phyloP scores from a whole-genome alignment of 2,797 vertebrate species.

The Cetoscarus ocellatus region DNA sequence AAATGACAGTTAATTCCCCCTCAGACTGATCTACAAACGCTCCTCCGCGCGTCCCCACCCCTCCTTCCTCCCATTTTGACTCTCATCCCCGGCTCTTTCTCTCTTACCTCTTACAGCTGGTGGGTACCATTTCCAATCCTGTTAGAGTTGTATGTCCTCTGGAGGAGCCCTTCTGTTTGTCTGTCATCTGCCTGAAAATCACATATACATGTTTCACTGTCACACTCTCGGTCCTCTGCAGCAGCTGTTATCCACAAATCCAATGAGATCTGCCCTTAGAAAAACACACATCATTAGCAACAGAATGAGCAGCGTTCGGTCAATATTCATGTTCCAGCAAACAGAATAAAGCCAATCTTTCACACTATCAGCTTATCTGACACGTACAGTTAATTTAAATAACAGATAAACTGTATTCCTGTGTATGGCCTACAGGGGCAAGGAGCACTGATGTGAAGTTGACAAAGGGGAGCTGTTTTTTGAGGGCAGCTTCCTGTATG shows the following conservation, averaged over 20 bases:
- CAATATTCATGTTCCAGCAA: constrained; percentile 20
- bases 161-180: constrained; percentile 70
- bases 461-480: background rate
- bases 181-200: constrained; percentile 71
- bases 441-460: background rate
- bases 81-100: constrained; percentile 68
- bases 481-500: background rate
- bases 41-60: constrained; percentile 33
- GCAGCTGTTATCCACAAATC: constrained; percentile 61
- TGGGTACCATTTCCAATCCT: constrained; percentile 81
- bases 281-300: constrained; percentile 51
- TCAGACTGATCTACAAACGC: constrained; percentile 32
- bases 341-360: constrained; percentile 12
- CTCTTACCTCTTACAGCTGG: constrained; percentile 70
- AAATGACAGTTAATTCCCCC: constrained; percentile 57
- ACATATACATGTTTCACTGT: constrained; percentile 72
- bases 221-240: constrained; percentile 49
- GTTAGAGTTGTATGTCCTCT: constrained; percentile 73
- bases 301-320: constrained; percentile 29
- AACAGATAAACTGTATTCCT: background rate
- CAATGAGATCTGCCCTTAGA: constrained; percentile 33
- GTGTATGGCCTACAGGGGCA: background rate
- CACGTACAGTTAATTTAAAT: background rate
- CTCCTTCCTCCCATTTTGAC: constrained; percentile 66
- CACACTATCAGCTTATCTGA: background rate